A percentile compares a stretch with the other conserved stretches of the same genome.
Conservation (phyloP, 2,113 vertebrate species). For the Macroglossus sobrinus region DNA sequence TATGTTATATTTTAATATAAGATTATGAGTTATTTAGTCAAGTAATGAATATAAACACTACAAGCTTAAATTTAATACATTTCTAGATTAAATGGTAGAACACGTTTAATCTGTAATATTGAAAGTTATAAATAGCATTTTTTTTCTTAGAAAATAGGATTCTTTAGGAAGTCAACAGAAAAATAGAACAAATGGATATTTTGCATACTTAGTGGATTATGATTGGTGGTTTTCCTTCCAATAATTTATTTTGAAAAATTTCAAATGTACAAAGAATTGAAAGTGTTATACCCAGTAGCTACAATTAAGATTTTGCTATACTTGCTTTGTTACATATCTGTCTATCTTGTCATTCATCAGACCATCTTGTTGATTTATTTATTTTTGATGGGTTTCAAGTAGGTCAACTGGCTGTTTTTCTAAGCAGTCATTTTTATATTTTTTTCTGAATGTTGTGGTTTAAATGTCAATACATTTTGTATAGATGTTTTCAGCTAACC, state of each 20-base stretch:
- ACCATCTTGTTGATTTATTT: not conserved
- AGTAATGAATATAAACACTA: not conserved
- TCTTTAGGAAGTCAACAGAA: not conserved
- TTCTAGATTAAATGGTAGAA: not conserved
- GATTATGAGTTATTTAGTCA: not conserved
- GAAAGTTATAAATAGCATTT: not conserved
- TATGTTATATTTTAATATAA: not conserved
- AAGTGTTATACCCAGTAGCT: not conserved
- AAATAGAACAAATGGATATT: not conserved
- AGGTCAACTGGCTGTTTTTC: not conserved
- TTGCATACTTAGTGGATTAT: slow-evolving; percentile 8
- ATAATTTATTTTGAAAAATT: slow-evolving; percentile 6
- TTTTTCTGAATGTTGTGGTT: not conserved
- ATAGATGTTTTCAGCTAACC: slow-evolving; percentile 18
- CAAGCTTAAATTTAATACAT: not conserved
- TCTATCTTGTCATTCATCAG: not conserved
- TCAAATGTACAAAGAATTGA: not conserved
- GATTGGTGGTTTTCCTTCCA: not conserved
- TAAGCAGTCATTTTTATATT: not conserved
- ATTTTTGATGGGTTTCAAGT: not conserved
- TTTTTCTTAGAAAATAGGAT: not conserved
- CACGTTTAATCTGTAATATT: not conserved
- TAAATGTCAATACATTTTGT: slow-evolving; percentile 6
- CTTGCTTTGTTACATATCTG: not conserved
- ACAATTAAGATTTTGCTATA: not conserved